A percentile compares a stretch with the other conserved stretches of the same genome.
phyloP scores from a whole-genome alignment of 2,797 vertebrate genomes.

The Orestias chungarensis region DNA sequence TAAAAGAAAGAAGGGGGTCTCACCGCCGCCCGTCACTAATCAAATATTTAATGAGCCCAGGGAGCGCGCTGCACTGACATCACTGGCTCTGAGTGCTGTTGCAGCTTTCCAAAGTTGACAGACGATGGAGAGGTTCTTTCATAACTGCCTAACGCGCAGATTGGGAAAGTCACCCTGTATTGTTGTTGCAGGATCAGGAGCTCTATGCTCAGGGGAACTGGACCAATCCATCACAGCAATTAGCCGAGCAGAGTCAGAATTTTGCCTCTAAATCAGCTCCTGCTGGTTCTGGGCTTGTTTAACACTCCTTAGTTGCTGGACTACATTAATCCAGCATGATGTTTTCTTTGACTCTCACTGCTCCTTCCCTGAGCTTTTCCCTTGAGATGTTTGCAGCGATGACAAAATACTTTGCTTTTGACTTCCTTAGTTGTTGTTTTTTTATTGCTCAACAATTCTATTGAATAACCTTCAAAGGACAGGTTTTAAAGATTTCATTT shows the following conservation, averaged over 20 bases:
- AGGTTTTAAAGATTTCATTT: background rate
- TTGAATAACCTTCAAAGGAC: no score
- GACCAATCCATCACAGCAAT: constrained; percentile 64
- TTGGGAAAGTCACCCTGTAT: constrained; percentile 47
- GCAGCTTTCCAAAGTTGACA: constrained; percentile 21
- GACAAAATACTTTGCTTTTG: background rate
- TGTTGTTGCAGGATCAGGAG: constrained; percentile 52
- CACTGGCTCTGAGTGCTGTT: constrained; percentile 32
- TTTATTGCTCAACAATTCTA: no score
- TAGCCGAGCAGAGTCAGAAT: constrained; percentile 38
- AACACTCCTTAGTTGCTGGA: background rate
- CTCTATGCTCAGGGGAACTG: constrained; percentile 41
- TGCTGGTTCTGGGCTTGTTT: constrained; percentile 12
- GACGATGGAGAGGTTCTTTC: constrained; percentile 41
- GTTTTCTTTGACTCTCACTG: constrained; percentile 9
- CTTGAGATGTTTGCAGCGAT: background rate
- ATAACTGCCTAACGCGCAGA: constrained; percentile 45
- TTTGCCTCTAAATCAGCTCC: constrained; percentile 31
- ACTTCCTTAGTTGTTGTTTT: background rate
- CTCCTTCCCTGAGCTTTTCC: background rate
- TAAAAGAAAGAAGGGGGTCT: constrained; percentile 26
- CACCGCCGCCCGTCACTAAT: constrained; percentile 30
- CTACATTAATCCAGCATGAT: constrained; percentile 9
- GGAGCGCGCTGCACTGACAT: constrained; percentile 13
- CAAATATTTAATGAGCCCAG: constrained; percentile 40